Evolutionary conservation across 2,888 invertebrate genomes (phyloP), one percentile per base, ranked within the genome.

Genomic region (Allophyes oxyacanthae): DNA sequence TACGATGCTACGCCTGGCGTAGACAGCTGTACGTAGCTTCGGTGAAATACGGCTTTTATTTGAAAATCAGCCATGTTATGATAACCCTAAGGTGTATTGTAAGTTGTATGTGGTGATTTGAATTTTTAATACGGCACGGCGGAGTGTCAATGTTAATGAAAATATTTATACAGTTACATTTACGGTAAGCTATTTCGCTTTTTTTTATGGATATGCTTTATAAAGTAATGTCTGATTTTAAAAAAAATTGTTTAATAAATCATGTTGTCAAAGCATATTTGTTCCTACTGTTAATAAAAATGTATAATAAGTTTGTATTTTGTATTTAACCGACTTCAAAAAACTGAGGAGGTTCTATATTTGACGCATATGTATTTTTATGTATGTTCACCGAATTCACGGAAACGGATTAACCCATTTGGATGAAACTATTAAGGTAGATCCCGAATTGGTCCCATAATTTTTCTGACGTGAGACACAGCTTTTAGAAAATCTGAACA

Each of bases 1-100:
- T 89, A 88, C 88, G 83, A 69, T 41, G 81, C 85, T 88, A 87
- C 88, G 83, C 64, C 53, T 74, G 72, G 71, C 84, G 84, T 78
- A 81, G 76, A 72, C 76, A 71, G 74, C 67, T 63, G 60, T 66
- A 55, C 53, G 52, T 54, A 67, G 64, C 66, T 46, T 32, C 43
- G 59, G 45, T 20, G n/a, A 10, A 37, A 26, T 13, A 9, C 36
- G 10, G 2, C n/a, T 37, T 20, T 1, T 9, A 33, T 51, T 36
- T 10, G 15, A 44, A 44, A 20, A 14, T 1, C 43, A 44, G 11
- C 43, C 4, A 8, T 44, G 28, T 28, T 30, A 0, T 11, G 3
- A 33, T 8, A 2, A 0, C 0, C 0, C 0, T 45, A 54, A 20
- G 37, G 58, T 42, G 37, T 34, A 11, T 48, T 58, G 63, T 51